phyloP scores from a whole-genome alignment of 1,140 invertebrate species.

The Drosophila kurseongensis region DNA sequence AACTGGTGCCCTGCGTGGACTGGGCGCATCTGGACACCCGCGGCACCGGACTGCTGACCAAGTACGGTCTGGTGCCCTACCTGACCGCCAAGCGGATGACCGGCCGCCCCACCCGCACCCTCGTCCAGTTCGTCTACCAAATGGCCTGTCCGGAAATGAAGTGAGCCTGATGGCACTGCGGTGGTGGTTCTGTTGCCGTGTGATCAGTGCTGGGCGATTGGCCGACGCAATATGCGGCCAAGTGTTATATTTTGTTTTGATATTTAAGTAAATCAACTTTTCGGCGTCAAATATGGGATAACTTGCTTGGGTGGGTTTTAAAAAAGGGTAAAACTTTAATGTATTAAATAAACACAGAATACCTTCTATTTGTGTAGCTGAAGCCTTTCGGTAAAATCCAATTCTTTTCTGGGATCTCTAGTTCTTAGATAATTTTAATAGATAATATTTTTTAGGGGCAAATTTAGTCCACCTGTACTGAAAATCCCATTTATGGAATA shows the following conservation, averaged over 20 bases:
- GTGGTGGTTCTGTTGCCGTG: constrained; percentile 17
- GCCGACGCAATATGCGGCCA: neutral
- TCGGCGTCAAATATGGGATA: constrained; percentile 1
- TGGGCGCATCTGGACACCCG: constrained; percentile 90
- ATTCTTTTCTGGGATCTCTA: too few species aligned
- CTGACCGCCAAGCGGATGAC: constrained; percentile 85
- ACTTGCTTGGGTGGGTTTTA: neutral
- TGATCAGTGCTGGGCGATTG: neutral
- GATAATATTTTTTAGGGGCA: too few species aligned
- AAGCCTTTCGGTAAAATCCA: too few species aligned
- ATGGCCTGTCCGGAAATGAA: constrained; percentile 85
- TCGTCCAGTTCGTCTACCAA: constrained; percentile 84
- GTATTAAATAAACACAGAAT: too few species aligned
- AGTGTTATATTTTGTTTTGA: constrained; percentile 20
- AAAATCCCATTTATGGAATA: too few species aligned
- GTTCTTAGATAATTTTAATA: too few species aligned
- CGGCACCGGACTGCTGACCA: constrained; percentile 86
- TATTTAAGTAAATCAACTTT: constrained; percentile 28
- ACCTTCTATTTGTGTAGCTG: too few species aligned
- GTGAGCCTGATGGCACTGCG: constrained; percentile 5
- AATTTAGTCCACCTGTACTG: too few species aligned
- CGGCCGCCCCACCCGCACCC: constrained; percentile 86
- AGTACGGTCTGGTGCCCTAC: constrained; percentile 87
- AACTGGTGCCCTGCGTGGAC: constrained; percentile 84
- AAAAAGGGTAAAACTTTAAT: too few species aligned